Evolutionary conservation across 1,140 invertebrate species (phyloP).

Genomic region (Andrena cerasifolii): DNA sequence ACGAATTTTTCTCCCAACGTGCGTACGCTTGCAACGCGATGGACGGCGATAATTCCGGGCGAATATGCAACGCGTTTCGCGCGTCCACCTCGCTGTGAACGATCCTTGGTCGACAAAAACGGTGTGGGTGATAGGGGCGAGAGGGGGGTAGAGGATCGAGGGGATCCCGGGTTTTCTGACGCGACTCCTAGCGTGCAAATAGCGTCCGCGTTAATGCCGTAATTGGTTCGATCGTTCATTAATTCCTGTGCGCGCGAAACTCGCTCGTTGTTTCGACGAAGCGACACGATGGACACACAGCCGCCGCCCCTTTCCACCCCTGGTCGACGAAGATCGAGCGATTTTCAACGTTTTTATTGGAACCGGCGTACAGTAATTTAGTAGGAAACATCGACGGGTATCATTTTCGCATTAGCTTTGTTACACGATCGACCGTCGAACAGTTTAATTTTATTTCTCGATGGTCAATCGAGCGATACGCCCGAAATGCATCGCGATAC

Average conservation of each 20-base stretch:
- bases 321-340: neutral
- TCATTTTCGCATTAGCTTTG: slow-evolving; percentile 5
- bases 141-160: neutral
- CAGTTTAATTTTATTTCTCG: slow-evolving; percentile 32
- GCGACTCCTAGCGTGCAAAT: neutral
- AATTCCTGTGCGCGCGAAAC: neutral
- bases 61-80: slow-evolving; percentile 1
- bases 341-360: neutral
- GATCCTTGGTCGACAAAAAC: neutral
- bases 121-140: too few relatives aligned
- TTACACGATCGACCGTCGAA: neutral
- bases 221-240: slow-evolving; percentile 18
- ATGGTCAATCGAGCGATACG: neutral
- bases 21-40: neutral
- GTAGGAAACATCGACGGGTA: neutral
- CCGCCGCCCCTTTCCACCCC: neutral
- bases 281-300: neutral
- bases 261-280: neutral
- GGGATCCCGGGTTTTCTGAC: neutral
- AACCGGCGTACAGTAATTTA: neutral
- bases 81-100: neutral
- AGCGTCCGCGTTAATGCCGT: neutral
- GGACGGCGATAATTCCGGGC: neutral
- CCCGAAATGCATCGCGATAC: neutral
- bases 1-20: too few relatives aligned